Base-by-base conservation (phyloP, 2,113 vertebrate species). In the Xenopus tropicalis region DNA sequence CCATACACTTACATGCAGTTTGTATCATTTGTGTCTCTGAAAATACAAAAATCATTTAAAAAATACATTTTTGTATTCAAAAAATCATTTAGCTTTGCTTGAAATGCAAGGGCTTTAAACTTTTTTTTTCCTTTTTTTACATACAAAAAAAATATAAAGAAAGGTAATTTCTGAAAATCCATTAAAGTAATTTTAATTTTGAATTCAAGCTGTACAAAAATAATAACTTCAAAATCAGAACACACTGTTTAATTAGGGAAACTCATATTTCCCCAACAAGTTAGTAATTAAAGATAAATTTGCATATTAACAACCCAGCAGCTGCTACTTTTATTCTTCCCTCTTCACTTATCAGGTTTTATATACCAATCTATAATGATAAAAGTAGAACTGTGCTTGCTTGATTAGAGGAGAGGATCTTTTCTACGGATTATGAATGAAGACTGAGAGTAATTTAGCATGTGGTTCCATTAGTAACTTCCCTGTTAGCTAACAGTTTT, bases 271-370 rank as follows among this genome's bases (percentile, higher is more conserved):
- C 29, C 13, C 52, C 62, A 72, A 66, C 71, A 72, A 72, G 71
- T 72, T 72, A 63, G 61, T 72, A 72, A 72, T 72, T 72, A 72
- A 66, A 66, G 71, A 66, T 11, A 22, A 16, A 72, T 72, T 72
- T 72, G 52, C 71, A 72, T 72, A 72, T 72, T 72, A 72, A 72
- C 62, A 72, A 66, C 71, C 24, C 71, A 66, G 71, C 71, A 72
- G 71, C 71, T 72, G 71, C 52, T 72, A 66, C 71, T 66, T 72
- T 66, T 72, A 72, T 44, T 66, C 71, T 72, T 72, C 71, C 71
- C 62, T 66, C 52, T 72, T 72, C 62, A 72, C 62, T 72, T 72
- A 66, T 66, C 51, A 72, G 71, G 51, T 72, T 72, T 72, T 66
- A 72, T 65, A 72, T 54, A 72, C 62, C 71, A 72, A 44, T 66